Conservation (phyloP, 1,140 invertebrate genomes). For the Antheraea mylitta region DNA sequence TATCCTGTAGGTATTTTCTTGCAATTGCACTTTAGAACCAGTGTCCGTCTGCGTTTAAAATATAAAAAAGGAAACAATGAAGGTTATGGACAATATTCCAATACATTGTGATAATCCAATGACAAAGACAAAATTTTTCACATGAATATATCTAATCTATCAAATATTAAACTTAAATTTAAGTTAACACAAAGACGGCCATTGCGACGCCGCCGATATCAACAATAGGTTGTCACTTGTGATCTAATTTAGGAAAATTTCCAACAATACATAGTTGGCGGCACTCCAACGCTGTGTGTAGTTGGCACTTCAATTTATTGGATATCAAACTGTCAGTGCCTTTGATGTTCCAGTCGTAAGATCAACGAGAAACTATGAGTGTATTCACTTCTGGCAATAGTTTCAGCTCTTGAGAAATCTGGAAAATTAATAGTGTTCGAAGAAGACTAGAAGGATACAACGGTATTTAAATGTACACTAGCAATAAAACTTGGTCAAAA, state of each 20-base stretch:
- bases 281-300: slow-evolving; percentile 15
- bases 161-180: neutral
- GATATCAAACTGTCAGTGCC: slow-evolving; percentile 15
- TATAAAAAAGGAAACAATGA: too few relatives aligned
- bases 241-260: slow-evolving; percentile 5
- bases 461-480: too few relatives aligned
- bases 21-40: too few relatives aligned
- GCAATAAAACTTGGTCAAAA: too few relatives aligned
- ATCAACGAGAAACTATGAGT: neutral
- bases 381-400: slow-evolving; percentile 11
- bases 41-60: too few relatives aligned
- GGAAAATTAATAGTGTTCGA: neutral
- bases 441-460: neutral
- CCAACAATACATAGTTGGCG: slow-evolving; percentile 10
- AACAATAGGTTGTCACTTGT: neutral
- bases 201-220: neutral
- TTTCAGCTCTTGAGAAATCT: neutral
- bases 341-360: slow-evolving; percentile 12
- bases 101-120: neutral
- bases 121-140: neutral
- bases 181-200: neutral
- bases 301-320: slow-evolving; percentile 13
- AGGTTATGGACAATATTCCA: too few relatives aligned
- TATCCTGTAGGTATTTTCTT: too few relatives aligned
- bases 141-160: neutral